Evolutionary conservation across 2,797 vertebrate genomes (phyloP).

Genomic region (Tapirus indicus): DNA sequence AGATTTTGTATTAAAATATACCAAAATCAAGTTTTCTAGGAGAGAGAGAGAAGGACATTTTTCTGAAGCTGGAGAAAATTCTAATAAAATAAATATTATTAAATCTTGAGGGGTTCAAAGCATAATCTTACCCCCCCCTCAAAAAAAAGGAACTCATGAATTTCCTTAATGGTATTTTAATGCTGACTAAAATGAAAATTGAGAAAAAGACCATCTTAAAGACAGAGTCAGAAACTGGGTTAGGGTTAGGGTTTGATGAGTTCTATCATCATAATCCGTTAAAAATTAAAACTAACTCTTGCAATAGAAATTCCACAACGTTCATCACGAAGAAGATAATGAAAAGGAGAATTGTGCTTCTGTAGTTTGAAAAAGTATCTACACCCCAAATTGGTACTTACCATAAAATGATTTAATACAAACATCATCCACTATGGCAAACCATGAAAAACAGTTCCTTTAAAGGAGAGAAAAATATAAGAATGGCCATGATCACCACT

Average conservation of each 20-base stretch:
- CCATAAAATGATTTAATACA: not conserved
- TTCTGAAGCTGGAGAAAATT: not conserved
- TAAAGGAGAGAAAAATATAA: slow-evolving; percentile 27
- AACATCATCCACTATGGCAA: not conserved
- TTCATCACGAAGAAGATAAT: not conserved
- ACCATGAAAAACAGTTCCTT: not conserved
- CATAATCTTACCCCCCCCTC: not conserved
- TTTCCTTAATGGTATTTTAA: not conserved
- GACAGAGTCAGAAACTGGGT: not conserved
- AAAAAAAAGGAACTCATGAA: not conserved
- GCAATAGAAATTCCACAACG: not conserved
- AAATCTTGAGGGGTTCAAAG: not conserved
- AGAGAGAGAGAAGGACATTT: not conserved
- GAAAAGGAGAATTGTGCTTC: not conserved
- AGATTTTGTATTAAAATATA: not conserved
- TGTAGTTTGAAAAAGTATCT: not conserved
- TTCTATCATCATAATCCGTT: not conserved
- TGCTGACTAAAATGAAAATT: not conserved
- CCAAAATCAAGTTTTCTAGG: not conserved
- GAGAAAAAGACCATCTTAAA: not conserved
- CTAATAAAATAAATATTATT: not conserved
- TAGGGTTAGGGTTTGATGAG: not conserved
- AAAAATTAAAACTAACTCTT: not conserved
- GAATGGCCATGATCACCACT: not conserved
- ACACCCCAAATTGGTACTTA: not conserved